Percentiles rank a stretch among this genome's conserved stretches.
Evolutionary conservation across 2,797 vertebrate species (phyloP).

Genomic region (Bovichtus variegatus): DNA sequence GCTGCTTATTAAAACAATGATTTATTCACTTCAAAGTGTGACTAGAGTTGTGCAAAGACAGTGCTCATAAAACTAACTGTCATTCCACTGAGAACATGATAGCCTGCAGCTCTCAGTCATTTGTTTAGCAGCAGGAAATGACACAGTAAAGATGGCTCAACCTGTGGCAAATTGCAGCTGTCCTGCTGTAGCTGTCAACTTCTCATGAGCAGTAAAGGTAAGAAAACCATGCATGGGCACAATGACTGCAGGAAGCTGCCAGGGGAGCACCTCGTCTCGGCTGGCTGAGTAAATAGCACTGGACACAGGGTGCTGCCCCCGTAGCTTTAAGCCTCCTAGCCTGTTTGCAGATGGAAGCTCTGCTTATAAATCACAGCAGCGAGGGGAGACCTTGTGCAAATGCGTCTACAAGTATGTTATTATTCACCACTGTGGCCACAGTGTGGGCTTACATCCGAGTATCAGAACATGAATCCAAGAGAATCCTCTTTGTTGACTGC

Average conservation of each 20-base stretch:
- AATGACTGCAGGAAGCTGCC: slow-evolving; percentile 64
- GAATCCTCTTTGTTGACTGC: slow-evolving; percentile 71
- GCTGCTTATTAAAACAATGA: slow-evolving; percentile 59
- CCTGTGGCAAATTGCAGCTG: slow-evolving; percentile 55
- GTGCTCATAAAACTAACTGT: slow-evolving; percentile 51
- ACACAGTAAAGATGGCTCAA: slow-evolving; percentile 71
- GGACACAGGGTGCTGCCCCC: slow-evolving; percentile 78
- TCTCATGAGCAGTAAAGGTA: slow-evolving; percentile 50
- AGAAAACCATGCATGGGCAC: slow-evolving; percentile 45
- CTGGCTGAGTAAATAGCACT: slow-evolving; percentile 82
- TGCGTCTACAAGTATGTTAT: slow-evolving; percentile 69
- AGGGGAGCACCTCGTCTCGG: slow-evolving; percentile 64
- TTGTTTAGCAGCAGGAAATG: slow-evolving; percentile 75
- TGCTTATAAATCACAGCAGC: slow-evolving; percentile 81
- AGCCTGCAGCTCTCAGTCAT: slow-evolving; percentile 72
- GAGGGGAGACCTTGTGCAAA: slow-evolving; percentile 78
- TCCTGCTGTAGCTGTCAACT: slow-evolving; percentile 58
- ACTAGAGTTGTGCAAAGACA: slow-evolving; percentile 56
- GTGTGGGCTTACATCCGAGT: slow-evolving; percentile 55
- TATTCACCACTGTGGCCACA: slow-evolving; percentile 68
- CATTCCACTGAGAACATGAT: slow-evolving; percentile 41
- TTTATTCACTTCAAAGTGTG: slow-evolving; percentile 57
- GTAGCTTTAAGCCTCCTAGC: slow-evolving; percentile 69
- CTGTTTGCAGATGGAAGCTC: slow-evolving; percentile 81
- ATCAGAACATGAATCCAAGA: slow-evolving; percentile 59